Evolutionary conservation across 2,888 invertebrate species (phyloP).

Genomic region (Drosophila suboccidentalis): DNA sequence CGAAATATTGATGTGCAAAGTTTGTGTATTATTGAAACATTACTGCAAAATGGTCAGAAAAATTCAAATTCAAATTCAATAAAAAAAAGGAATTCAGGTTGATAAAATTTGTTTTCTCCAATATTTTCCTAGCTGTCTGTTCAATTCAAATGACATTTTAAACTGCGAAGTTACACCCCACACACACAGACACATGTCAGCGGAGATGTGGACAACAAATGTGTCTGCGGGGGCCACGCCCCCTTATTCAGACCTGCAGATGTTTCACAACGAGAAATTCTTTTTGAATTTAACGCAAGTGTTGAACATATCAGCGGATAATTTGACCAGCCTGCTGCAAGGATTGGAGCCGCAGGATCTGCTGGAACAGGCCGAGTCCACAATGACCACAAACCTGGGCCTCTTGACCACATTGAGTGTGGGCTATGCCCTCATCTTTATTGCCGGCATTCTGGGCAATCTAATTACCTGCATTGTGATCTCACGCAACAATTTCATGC

Average conservation of each 20-base stretch:
- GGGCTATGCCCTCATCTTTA: constrained; percentile 88
- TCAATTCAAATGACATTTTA: constrained; percentile 48
- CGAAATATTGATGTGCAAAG: constrained; percentile 61
- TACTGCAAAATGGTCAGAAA: constrained; percentile 21
- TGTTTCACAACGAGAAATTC: constrained; percentile 82
- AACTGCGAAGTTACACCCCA: constrained; percentile 11
- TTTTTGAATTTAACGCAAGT: constrained; percentile 82
- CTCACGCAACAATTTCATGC: constrained; percentile 92
- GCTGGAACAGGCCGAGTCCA: constrained; percentile 33
- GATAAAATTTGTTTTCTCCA: constrained; percentile 13
- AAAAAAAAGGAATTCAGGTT: constrained; percentile 9
- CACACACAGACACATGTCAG: constrained; percentile 46
- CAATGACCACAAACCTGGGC: constrained; percentile 53
- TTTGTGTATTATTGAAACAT: constrained; percentile 56
- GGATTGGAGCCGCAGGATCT: constrained; percentile 54
- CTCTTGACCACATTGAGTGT: constrained; percentile 88
- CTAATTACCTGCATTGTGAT: constrained; percentile 94
- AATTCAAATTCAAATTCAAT: constrained; percentile 16
- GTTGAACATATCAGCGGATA: constrained; percentile 83
- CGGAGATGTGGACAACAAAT: constrained; percentile 58
- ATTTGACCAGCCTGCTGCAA: constrained; percentile 77
- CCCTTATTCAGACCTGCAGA: constrained; percentile 55
- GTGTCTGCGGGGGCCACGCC: constrained; percentile 36
- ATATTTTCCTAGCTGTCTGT: constrained; percentile 17
- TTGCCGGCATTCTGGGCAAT: constrained; percentile 93